phyloP scores from a whole-genome alignment of 1,140 invertebrate species.

The Rhopalosiphum maidis region DNA sequence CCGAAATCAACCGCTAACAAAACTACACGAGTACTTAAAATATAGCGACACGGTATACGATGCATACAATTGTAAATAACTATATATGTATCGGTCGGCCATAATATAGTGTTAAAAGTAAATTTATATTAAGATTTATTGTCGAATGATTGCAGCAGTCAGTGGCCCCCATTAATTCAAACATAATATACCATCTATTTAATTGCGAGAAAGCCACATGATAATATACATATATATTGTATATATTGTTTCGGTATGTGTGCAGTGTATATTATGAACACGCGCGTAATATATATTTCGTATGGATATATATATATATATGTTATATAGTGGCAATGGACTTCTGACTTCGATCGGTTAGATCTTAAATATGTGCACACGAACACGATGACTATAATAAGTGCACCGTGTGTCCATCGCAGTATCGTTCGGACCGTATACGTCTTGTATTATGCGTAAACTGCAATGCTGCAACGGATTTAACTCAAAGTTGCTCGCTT shows the following conservation, averaged over 20 bases:
- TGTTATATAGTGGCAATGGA: neutral
- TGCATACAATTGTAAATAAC: neutral
- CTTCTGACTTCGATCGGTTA: neutral
- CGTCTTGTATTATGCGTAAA: neutral
- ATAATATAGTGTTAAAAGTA: neutral
- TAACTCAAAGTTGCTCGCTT: neutral
- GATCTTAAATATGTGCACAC: neutral
- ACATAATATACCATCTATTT: neutral
- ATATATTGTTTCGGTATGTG: neutral
- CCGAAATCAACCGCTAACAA: neutral
- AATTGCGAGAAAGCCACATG: neutral
- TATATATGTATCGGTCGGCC: neutral
- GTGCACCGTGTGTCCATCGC: no score
- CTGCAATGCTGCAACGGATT: neutral
- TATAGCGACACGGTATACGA: neutral
- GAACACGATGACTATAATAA: neutral
- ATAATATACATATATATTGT: neutral
- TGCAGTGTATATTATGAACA: neutral
- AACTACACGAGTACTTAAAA: neutral
- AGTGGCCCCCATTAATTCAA: neutral
- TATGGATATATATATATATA: neutral
- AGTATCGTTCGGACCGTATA: neutral
- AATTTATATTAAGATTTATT: conserved; percentile 13
- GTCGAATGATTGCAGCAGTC: neutral
- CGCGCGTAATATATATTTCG: neutral